Conservation (phyloP, 2,888 invertebrate genomes). For the Chelonus formosanus region DNA sequence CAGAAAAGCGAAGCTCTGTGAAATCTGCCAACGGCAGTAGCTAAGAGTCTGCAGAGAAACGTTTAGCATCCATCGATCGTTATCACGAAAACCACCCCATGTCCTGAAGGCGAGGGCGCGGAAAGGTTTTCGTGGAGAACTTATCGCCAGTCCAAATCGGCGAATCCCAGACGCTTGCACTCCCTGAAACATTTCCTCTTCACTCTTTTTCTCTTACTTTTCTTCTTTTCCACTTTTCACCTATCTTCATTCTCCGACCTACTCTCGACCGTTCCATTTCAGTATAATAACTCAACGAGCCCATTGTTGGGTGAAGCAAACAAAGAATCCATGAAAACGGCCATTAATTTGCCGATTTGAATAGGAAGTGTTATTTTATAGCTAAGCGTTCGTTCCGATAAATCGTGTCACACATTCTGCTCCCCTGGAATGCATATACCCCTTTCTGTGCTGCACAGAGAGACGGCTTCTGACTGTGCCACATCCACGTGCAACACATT, state of each 20-base stretch:
- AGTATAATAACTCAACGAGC: conserved; percentile 53
- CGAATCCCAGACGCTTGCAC: conserved; percentile 17
- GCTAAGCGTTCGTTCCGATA: conserved; percentile 54
- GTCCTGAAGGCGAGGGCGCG: conserved; percentile 16
- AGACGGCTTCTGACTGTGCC: conserved; percentile 2
- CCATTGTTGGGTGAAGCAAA: conserved; percentile 52
- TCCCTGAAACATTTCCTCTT: conserved; percentile 18
- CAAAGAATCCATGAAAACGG: conserved; percentile 59
- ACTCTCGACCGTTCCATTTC: conserved; percentile 45
- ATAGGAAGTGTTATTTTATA: conserved; percentile 63
- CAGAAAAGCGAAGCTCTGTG: conserved; percentile 3
- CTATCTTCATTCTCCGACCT: conserved; percentile 24
- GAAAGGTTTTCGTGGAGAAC: conserved; percentile 24
- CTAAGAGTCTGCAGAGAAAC: conserved; percentile 24
- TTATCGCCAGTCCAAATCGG: conserved; percentile 27
- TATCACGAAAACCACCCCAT: conserved; percentile 25
- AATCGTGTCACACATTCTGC: conserved; percentile 46
- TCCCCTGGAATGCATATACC: conserved; percentile 34
- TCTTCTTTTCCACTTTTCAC: conserved; percentile 23
- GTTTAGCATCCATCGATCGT: conserved; percentile 30
- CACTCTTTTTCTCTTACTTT: conserved; percentile 9
- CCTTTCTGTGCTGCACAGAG: background rate
- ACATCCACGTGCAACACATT: conserved; percentile 5
- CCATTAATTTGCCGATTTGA: conserved; percentile 61
- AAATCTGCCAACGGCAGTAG: conserved; percentile 27